A percentile compares a stretch with the other conserved stretches of the same genome.
These are phyloP conservation scores for Drosophila hawaiiensis DNA, from an alignment of 2,888 invertebrate genomes.

Conservation along the genomic window DNA sequence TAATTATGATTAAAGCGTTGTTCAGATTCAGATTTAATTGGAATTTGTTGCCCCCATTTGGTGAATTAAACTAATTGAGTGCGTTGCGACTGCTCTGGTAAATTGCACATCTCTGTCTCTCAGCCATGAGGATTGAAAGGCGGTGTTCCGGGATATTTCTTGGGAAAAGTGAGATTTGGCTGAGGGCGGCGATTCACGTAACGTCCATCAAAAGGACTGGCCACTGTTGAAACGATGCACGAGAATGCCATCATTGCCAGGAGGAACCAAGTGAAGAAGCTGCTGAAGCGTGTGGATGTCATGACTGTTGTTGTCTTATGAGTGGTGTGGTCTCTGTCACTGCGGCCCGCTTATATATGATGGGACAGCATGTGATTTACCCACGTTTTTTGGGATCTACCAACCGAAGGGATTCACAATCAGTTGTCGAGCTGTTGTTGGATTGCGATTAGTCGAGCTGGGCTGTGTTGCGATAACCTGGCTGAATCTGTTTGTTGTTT, in stretches of 20 bases:
- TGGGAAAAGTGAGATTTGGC: background rate
- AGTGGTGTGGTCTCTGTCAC: conserved; percentile 1
- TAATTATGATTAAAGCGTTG: conserved; percentile 45
- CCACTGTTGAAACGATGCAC: conserved; percentile 22
- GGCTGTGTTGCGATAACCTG: conserved; percentile 42
- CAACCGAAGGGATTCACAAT: conserved; percentile 45
- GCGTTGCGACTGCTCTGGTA: background rate
- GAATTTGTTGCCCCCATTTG: conserved; percentile 25
- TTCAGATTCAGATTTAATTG: conserved; percentile 65
- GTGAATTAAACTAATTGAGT: conserved; percentile 23
- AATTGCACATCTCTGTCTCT: conserved; percentile 3
- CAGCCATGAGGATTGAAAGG: conserved; percentile 67
- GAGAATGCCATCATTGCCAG: conserved; percentile 28
- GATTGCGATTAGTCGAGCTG: conserved; percentile 23
- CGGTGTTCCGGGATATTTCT: conserved; percentile 54
- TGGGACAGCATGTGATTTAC: conserved; percentile 35
- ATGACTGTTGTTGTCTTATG: conserved; percentile 30
- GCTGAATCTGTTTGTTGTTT: conserved; percentile 18
- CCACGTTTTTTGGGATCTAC: conserved; percentile 8
- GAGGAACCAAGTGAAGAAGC: conserved; percentile 41
- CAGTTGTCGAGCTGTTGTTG: conserved; percentile 19
- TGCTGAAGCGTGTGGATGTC: conserved; percentile 37
- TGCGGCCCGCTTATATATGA: conserved; percentile 31
- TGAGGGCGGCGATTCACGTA: conserved; percentile 30
- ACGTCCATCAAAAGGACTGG: conserved; percentile 53